Evolutionary conservation across 2,113 vertebrate species (phyloP).

Genomic region (Sinocyclocheilus anophthalmus): DNA sequence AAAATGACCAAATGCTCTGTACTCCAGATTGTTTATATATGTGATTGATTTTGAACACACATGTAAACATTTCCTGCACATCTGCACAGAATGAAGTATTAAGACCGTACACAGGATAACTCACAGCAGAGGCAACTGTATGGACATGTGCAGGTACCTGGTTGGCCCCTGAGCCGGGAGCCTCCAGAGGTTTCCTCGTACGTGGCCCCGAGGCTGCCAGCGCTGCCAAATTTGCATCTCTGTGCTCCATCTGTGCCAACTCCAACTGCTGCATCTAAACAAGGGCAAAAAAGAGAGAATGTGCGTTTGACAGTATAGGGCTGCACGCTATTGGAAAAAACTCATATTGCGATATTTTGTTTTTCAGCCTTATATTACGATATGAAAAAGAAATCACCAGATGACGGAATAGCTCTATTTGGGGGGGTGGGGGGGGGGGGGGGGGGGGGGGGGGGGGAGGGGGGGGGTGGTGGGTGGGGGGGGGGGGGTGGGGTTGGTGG

Average conservation of each 20-base stretch:
- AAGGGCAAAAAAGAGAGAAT: conserved; percentile 35
- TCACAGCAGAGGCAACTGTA: conserved; percentile 1
- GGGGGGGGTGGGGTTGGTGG: no score
- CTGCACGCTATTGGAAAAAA: no score
- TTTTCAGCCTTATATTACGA: no score
- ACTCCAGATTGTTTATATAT: not conserved
- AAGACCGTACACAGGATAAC: conserved; percentile 3
- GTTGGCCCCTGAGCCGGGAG: conserved; percentile 63
- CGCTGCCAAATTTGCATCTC: conserved; percentile 91
- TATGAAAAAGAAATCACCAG: no score
- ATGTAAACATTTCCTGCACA: not conserved
- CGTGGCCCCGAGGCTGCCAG: conserved; percentile 93
- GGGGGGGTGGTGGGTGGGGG: no score
- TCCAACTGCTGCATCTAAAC: conserved; percentile 89
- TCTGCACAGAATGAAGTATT: not conserved
- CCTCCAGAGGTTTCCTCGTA: conserved; percentile 85
- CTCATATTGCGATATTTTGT: no score
- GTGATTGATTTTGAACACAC: not conserved
- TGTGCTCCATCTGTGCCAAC: conserved; percentile 85
- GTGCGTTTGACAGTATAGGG: not conserved
- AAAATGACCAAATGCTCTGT: not conserved
- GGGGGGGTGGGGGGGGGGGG: no score
- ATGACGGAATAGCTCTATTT: no score
- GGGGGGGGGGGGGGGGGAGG: no score
- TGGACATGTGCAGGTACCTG: conserved; percentile 74